Percentiles rank a stretch among this genome's conserved stretches.
These are phyloP conservation scores for Hormaphis cornu DNA, from an alignment of 1,140 invertebrate species.

Conservation along the genomic window DNA sequence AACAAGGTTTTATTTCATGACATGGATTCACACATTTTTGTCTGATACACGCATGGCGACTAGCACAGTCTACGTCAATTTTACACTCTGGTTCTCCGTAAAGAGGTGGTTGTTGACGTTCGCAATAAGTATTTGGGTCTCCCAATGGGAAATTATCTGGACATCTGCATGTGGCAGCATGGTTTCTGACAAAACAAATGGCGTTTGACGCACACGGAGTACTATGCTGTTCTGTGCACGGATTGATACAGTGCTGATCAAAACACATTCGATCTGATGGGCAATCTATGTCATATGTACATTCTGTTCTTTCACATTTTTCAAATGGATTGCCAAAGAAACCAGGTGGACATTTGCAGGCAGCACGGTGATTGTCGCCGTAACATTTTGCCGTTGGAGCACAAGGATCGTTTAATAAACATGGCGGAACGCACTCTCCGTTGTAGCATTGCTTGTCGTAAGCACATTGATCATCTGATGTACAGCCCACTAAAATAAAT, in stretches of 20 bases:
- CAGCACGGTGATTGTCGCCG: slow-evolving; percentile 61
- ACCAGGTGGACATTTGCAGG: slow-evolving; percentile 63
- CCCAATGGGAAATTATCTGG: slow-evolving; percentile 62
- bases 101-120: slow-evolving; percentile 44
- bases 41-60: slow-evolving; percentile 66
- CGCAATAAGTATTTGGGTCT: slow-evolving; percentile 68
- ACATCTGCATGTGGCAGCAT: slow-evolving; percentile 63
- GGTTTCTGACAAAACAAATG: slow-evolving; percentile 65
- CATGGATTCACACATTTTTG: slow-evolving; percentile 71
- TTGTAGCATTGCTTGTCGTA: slow-evolving; percentile 71
- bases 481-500: slow-evolving; percentile 59
- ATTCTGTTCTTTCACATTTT: slow-evolving; percentile 68
- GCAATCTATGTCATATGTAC: slow-evolving; percentile 64
- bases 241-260: slow-evolving; percentile 61
- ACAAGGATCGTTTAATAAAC: slow-evolving; percentile 65
- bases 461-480: slow-evolving; percentile 66
- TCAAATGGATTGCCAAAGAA: slow-evolving; percentile 66
- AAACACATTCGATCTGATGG: slow-evolving; percentile 59
- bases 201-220: slow-evolving; percentile 57
- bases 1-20: slow-evolving; percentile 59
- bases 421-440: slow-evolving; percentile 67
- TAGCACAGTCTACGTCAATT: slow-evolving; percentile 68
- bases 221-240: slow-evolving; percentile 53
- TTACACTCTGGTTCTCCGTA: slow-evolving; percentile 59
- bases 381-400: slow-evolving; percentile 72